Base-by-base conservation (phyloP, 2,113 vertebrate species). In the Irena cyanogastra region DNA sequence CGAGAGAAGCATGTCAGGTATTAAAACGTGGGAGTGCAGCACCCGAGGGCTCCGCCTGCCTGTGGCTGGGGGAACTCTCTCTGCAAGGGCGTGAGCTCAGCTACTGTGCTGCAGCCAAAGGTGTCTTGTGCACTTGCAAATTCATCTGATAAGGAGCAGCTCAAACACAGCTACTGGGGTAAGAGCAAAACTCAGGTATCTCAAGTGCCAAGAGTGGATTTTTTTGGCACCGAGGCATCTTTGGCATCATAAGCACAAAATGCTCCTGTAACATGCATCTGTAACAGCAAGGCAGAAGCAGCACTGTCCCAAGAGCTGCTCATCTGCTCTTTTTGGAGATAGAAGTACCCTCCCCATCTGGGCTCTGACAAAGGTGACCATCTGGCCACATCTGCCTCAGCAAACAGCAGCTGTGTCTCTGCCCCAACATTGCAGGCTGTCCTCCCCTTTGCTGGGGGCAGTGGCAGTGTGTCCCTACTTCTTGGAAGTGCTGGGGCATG, bases 1-100 rank as follows among this genome's bases (percentile, higher is more conserved):
- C 96, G 50, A 97, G 95, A 96, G 84, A 95, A 79, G 68, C 7
- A 6, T 80, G 77, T 92, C 93, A 95, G 90, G 83, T 94, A 89
- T 95, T 87, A 86, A 23, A 71, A 66, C 0, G 4, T 9, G 64
- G 50, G 72, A 89, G 68, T 15, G 54, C 54, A 91, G 65, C 75
- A 81, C 82, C 65, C 84, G 12, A 91, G 87, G 28, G 71, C 76
- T 60, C 63, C 1, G 0, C 79, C 72, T 87, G 87, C 92, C 72
- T 86, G 76, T 18, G 53, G 33, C 39, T 13, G 37, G n/a, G 59
- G 80, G 50, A 89, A 45, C 87, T 89, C 70, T 16, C 57, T 13
- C 69, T 81, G 80, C 64, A 37, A 71, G 79, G 85, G 11, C 0
- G 0, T 2, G 2, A 69, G 52, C 56, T 53, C 37, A 45, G 66